These are phyloP conservation scores for Drosophila nr. perissopoda DNA, from an alignment of 2,888 invertebrate species.

Conservation along the genomic window DNA sequence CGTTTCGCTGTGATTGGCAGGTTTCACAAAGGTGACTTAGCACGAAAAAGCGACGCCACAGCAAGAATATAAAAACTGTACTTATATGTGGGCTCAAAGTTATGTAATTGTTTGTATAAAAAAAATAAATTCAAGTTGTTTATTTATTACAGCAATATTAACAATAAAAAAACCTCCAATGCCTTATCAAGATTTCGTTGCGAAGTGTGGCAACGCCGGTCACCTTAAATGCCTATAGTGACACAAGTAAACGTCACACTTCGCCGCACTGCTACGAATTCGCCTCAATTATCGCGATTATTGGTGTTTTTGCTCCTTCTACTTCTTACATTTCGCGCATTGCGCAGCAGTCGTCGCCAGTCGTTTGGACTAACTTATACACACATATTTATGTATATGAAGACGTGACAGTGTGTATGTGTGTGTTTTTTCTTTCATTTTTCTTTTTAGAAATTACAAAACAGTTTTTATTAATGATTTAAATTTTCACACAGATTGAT, in stretches of 20 bases:
- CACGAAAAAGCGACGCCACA: conserved; percentile 2
- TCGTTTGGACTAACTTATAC: background rate
- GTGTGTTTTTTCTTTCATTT: background rate
- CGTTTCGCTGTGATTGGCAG: background rate
- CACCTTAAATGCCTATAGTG: background rate
- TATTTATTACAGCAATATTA: background rate
- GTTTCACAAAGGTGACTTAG: background rate
- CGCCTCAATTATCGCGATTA: conserved; percentile 37
- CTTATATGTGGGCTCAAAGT: too few relatives aligned
- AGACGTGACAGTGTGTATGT: background rate
- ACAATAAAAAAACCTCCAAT: too few relatives aligned
- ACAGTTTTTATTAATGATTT: conserved; percentile 56
- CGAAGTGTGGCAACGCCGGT: conserved; percentile 8
- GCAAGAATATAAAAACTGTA: background rate
- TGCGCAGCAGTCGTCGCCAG: background rate
- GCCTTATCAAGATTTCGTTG: background rate
- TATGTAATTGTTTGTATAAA: background rate
- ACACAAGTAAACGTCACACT: background rate
- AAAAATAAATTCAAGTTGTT: background rate
- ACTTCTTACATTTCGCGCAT: conserved; percentile 9
- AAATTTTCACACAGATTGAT: conserved; percentile 28
- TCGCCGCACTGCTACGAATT: conserved; percentile 35
- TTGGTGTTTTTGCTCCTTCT: conserved; percentile 6
- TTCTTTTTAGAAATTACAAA: conserved; percentile 57
- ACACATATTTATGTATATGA: background rate